A percentile compares a stretch with the other conserved stretches of the same genome.
Evolutionary conservation across 2,888 invertebrate genomes (phyloP).

Genomic region (Melanostoma scalare): DNA sequence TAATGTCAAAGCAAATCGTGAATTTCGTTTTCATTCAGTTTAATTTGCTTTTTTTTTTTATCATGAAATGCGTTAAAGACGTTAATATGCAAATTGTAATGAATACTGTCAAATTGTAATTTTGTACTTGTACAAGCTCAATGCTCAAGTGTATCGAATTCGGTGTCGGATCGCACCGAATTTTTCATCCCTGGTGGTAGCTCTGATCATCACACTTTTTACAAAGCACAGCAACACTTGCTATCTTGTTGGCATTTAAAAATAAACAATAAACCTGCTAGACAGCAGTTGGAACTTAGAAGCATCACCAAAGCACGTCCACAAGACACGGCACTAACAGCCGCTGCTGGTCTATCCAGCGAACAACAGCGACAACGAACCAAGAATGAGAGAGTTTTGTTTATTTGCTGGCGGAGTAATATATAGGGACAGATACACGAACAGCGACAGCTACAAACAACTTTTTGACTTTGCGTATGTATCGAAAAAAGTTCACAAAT

Average conservation of each 20-base stretch:
- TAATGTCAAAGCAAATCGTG: too few species aligned
- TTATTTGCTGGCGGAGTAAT: slow-evolving; percentile 17
- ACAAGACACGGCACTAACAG: neutral
- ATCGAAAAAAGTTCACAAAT: slow-evolving; percentile 44
- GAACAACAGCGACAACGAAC: slow-evolving; percentile 16
- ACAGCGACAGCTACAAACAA: slow-evolving; percentile 24
- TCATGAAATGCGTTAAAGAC: too few species aligned
- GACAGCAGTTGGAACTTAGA: slow-evolving; percentile 23
- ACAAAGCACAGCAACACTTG: slow-evolving; percentile 52
- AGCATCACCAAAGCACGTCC: slow-evolving; percentile 14
- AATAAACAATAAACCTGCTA: slow-evolving; percentile 35
- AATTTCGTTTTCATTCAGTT: too few species aligned
- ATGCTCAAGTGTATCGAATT: too few species aligned
- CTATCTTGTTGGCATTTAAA: neutral
- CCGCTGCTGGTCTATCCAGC: slow-evolving; percentile 4
- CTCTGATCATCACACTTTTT: neutral
- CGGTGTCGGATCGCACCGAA: too few species aligned
- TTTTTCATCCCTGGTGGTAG: too few species aligned
- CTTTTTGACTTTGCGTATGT: slow-evolving; percentile 33
- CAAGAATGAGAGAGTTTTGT: neutral
- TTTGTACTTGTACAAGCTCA: too few species aligned
- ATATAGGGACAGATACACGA: neutral
- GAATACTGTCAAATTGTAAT: too few species aligned
- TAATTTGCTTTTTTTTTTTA: too few species aligned
- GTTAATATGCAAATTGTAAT: too few species aligned